Base-by-base conservation (phyloP, 2,888 invertebrate genomes). In the Caenorhabditis sulstoni region DNA sequence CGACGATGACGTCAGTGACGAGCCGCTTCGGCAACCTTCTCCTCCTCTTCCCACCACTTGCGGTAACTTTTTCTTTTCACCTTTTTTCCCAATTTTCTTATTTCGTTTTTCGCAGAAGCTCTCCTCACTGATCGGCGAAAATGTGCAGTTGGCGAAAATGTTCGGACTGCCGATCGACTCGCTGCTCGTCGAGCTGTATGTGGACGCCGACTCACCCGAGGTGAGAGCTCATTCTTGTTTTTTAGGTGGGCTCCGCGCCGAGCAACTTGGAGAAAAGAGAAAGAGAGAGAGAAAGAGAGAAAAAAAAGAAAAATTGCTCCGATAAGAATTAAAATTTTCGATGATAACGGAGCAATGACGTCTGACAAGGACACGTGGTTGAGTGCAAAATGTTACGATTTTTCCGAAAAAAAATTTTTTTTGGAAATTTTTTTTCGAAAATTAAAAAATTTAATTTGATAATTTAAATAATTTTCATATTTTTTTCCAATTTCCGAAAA, bases 91-190 rank as follows among this genome's bases (percentile, higher is more conserved):
- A 29, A 29, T 29, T n/a, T n/a, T n/a, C n/a, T n/a, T n/a, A n/a
- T n/a, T n/a, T n/a, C n/a, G n/a, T n/a, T n/a, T n/a, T n/a, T n/a
- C n/a, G n/a, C 81, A 85, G 85, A 88, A 87, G 57, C 76, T 89
- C n/a, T 83, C 86, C 35, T 80, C 87, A 0, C 59, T 89, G 18
- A 85, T 88, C 65, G 81, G 81, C 47, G 89, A 89, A 74, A 89
- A 89, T 79, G 85, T 87, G 57, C 87, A 87, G 50, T 61, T 89
- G 37, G 88, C 87, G 8, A 85, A 85, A 44, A 86, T 89, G 86
- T 89, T 89, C 73, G 89, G 87, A 12, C 82, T 81, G n/a, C 78
- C 79, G 5, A 77, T 88, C 53, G 89, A 89, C 65, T 85, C 87
- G 44, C 76, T 88, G 57, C 74, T 89, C 9, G 81, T 84, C 3